These are phyloP conservation scores for Drosophila leonis DNA, from an alignment of 2,888 invertebrate genomes.

Conservation along the genomic window DNA sequence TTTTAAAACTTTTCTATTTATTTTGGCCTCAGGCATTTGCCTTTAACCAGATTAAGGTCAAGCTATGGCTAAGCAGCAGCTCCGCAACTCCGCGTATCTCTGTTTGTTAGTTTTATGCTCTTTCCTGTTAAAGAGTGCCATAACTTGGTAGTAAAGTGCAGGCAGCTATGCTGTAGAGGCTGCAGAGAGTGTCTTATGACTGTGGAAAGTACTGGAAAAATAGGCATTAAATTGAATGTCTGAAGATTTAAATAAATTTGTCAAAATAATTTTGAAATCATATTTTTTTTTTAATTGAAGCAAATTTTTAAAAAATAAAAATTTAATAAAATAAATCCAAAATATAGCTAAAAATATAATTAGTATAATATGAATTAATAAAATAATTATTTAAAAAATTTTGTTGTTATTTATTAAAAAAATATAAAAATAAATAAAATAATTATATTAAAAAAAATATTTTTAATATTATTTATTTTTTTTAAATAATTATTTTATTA, in stretches of 20 bases:
- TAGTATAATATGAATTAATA: no score
- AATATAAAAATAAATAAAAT: no score
- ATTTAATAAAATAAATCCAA: no score
- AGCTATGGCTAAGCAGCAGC: constrained; percentile 35
- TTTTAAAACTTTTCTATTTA: constrained; percentile 71
- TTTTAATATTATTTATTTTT: no score
- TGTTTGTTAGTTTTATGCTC: constrained; percentile 34
- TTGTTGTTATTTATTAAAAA: no score
- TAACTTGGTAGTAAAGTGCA: constrained; percentile 8
- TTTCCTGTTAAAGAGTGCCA: constrained; percentile 46
- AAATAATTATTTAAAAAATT: no score
- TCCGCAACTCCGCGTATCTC: constrained; percentile 17
- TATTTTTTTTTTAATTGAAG: no score
- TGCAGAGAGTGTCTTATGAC: neutral
- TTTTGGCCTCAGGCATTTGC: constrained; percentile 47
- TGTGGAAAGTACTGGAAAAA: neutral
- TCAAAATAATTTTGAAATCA: neutral
- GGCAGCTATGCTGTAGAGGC: neutral
- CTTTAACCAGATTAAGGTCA: constrained; percentile 76
- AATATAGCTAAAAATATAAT: no score
- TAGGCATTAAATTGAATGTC: neutral
- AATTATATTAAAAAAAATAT: no score
- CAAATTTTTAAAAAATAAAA: neutral
- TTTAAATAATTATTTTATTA: no score
- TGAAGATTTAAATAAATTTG: neutral